phyloP scores from a whole-genome alignment of 1,140 invertebrate species.

The Drosophila takahashii region DNA sequence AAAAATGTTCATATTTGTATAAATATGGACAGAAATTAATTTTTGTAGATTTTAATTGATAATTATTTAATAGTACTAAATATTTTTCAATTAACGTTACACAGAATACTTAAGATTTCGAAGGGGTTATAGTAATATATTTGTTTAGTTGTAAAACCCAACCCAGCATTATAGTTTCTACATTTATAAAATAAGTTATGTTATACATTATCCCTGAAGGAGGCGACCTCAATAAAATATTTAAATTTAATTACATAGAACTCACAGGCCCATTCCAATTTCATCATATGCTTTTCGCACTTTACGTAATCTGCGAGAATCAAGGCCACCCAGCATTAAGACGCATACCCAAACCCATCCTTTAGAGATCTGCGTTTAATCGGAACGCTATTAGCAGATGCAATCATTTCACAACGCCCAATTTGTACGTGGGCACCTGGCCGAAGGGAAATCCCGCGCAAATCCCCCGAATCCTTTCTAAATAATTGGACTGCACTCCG shows the following conservation, averaged over 20 bases:
- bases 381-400: constrained; percentile 36
- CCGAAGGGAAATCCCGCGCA: constrained; percentile 51
- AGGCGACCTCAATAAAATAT: not conserved
- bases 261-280: constrained; percentile 3
- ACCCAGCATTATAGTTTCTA: too few species aligned
- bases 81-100: too few species aligned
- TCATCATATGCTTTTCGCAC: constrained; percentile 8
- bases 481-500: constrained; percentile 60
- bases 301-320: constrained; percentile 3
- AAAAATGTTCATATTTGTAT: too few species aligned
- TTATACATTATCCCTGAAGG: not conserved
- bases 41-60: too few species aligned
- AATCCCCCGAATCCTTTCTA: constrained; percentile 73
- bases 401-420: constrained; percentile 38
- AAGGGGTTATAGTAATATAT: too few species aligned
- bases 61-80: too few species aligned
- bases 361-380: constrained; percentile 14
- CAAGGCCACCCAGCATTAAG: constrained; percentile 27
- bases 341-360: constrained; percentile 8
- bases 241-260: not conserved
- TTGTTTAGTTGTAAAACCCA: too few species aligned
- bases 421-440: constrained; percentile 40
- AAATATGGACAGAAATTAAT: too few species aligned
- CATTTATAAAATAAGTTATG: not conserved
- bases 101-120: too few species aligned